These are phyloP conservation scores for Cyclura pinguis DNA, from an alignment of 2,797 vertebrate species.

Conservation along the genomic window DNA sequence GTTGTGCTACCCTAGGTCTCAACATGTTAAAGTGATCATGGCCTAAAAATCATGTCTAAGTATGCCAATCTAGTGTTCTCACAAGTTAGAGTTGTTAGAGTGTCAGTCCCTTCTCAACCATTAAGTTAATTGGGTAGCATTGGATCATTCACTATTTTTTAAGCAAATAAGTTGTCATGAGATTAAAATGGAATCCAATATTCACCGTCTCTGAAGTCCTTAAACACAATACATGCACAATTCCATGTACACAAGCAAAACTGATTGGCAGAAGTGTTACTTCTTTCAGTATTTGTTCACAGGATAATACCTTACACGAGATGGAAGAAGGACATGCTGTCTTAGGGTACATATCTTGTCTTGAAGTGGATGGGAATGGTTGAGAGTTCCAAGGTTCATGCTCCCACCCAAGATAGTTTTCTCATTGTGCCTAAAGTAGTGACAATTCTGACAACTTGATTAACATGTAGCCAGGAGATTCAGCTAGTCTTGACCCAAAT, in stretches of 20 bases:
- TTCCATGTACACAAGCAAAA: too few species aligned
- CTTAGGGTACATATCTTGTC: neutral
- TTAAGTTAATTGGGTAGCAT: neutral
- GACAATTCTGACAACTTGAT: too few species aligned
- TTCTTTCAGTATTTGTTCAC: neutral
- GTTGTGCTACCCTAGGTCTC: neutral
- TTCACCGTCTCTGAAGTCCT: too few species aligned
- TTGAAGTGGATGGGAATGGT: neutral
- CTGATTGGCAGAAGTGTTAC: too few species aligned
- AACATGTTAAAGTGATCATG: neutral
- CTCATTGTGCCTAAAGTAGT: neutral
- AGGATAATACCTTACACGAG: neutral
- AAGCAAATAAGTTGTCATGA: too few species aligned
- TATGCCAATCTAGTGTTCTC: neutral
- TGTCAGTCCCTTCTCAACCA: neutral
- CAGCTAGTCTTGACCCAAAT: neutral
- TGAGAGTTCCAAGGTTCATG: neutral
- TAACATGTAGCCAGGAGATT: neutral
- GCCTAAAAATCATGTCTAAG: slow-evolving; percentile 32
- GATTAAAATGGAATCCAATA: too few species aligned
- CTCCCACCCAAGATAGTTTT: neutral
- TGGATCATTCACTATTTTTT: neutral
- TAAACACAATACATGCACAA: too few species aligned
- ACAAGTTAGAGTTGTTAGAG: too few species aligned
- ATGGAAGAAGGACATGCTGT: neutral